A percentile compares a stretch with the other conserved stretches of the same genome.
phyloP scores from a whole-genome alignment of 2,888 invertebrate species.

The Nysson spinosus region DNA sequence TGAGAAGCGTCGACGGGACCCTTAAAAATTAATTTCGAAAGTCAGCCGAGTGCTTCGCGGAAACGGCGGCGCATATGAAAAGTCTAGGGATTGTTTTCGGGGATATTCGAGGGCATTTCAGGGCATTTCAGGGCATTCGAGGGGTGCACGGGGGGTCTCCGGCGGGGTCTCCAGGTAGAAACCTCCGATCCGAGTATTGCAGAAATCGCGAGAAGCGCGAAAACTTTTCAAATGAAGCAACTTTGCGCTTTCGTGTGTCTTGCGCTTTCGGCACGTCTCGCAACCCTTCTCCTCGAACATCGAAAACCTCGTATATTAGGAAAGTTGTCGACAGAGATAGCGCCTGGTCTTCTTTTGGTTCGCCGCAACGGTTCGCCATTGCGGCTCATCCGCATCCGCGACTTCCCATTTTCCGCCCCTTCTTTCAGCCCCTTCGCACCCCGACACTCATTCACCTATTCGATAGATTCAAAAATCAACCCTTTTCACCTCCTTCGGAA shows the following conservation, averaged over 20 bases:
- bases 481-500: too few species aligned
- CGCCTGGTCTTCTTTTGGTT: slow-evolving; percentile 23
- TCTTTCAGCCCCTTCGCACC: too few species aligned
- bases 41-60: slow-evolving; percentile 53
- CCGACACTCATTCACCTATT: background rate
- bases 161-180: too few species aligned
- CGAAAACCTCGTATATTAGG: slow-evolving; percentile 71
- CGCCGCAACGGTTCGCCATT: slow-evolving; percentile 4
- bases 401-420: background rate
- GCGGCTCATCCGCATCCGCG: slow-evolving; percentile 26
- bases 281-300: slow-evolving; percentile 54
- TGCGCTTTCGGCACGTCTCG: slow-evolving; percentile 69
- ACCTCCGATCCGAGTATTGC: slow-evolving; percentile 43
- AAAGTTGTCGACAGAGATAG: slow-evolving; percentile 71
- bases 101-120: too few species aligned
- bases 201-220: slow-evolving; percentile 47
- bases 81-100: too few species aligned
- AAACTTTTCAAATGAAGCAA: slow-evolving; percentile 76
- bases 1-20: slow-evolving; percentile 43
- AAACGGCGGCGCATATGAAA: slow-evolving; percentile 46
- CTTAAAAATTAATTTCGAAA: slow-evolving; percentile 73
- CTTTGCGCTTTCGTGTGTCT: slow-evolving; percentile 78
- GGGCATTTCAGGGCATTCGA: background rate
- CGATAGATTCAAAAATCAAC: too few species aligned
- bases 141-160: too few species aligned